Evolutionary conservation across 2,797 vertebrate species (phyloP).

Genomic region (Glyptemys insculpta): DNA sequence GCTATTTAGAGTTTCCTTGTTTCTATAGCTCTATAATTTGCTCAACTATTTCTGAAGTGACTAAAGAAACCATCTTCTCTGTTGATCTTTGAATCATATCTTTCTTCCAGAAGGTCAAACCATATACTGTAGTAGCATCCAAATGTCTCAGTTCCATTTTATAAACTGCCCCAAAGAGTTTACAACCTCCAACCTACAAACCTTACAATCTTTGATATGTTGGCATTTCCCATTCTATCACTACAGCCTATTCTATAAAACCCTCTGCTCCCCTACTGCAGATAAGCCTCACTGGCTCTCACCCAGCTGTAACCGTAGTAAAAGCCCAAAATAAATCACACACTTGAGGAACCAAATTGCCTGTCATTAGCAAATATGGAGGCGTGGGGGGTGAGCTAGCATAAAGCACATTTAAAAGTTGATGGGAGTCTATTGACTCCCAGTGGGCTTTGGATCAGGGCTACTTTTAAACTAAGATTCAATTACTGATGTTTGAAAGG

Average conservation of each 20-base stretch:
- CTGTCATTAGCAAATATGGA: not conserved
- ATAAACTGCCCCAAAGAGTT: not conserved
- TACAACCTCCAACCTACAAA: not conserved
- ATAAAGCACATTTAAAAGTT: not conserved
- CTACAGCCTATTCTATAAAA: not conserved
- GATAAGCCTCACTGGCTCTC: not conserved
- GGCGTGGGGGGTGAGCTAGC: not conserved
- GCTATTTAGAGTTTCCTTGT: not conserved
- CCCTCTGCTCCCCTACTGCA: not conserved
- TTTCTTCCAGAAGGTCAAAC: not conserved
- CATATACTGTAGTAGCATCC: not conserved
- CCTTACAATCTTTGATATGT: not conserved
- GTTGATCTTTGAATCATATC: not conserved
- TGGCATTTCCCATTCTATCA: not conserved
- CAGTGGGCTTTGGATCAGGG: not conserved
- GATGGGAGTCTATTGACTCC: not conserved
- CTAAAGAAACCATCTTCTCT: not conserved
- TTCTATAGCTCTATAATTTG: not conserved
- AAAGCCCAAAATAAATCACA: slow-evolving; percentile 24
- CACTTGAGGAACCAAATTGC: not conserved
- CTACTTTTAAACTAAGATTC: not conserved
- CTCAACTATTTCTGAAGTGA: not conserved
- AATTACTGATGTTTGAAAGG: not conserved
- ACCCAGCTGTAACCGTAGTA: not conserved
- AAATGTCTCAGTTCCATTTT: not conserved